Base-by-base conservation (phyloP, 2,113 vertebrate genomes). In the Erythrocebus patas region DNA sequence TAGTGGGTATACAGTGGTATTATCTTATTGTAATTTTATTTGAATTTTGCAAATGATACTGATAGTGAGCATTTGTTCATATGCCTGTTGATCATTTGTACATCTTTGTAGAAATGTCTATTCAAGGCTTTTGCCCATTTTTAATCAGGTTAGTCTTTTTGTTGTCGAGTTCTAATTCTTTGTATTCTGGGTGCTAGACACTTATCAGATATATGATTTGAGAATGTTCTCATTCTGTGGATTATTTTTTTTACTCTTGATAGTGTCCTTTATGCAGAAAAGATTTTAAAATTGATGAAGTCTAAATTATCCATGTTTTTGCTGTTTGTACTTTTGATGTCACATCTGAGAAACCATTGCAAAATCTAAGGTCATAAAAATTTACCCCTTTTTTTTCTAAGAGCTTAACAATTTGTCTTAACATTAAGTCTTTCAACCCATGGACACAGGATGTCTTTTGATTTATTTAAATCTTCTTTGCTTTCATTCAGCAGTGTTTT, bases 1-100 rank as follows among this genome's bases (percentile, higher is more conserved):
- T 22, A 12, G 16, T 0, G 64, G 30, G 17, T 48, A 27, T 10
- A 8, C 18, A 40, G 35, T 27, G 10, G 4, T 2, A 0, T 35
- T 2, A 10, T 10, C 13, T 43, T 22, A 3, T 1, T 4, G 14
- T 16, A 8, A 6, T 25, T 93, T n/a, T 20, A 57, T 25, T 8
- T 6, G 25, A 32, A 17, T 55, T 57, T 64, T 32, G 17, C 55
- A 45, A 3, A 18, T 27, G 16, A 55, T 18, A 45, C 16, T 1
- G 11, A 2, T 5, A 11, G 0, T 57, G 79, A 64, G 20, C 32
- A 20, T 4, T n/a, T 20, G 8, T 13, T 12, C 14, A 5, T 1
- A 2, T 45, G 32, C 43, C 27, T 13, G 4, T 18, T 18, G 14
- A 9, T 23, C 40, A 14, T 18, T 45, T 38, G 38, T 9, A 0